A percentile compares a stretch with the other conserved stretches of the same genome.
Conservation (phyloP, 2,113 vertebrate genomes). For the Gymnarchus niloticus region DNA sequence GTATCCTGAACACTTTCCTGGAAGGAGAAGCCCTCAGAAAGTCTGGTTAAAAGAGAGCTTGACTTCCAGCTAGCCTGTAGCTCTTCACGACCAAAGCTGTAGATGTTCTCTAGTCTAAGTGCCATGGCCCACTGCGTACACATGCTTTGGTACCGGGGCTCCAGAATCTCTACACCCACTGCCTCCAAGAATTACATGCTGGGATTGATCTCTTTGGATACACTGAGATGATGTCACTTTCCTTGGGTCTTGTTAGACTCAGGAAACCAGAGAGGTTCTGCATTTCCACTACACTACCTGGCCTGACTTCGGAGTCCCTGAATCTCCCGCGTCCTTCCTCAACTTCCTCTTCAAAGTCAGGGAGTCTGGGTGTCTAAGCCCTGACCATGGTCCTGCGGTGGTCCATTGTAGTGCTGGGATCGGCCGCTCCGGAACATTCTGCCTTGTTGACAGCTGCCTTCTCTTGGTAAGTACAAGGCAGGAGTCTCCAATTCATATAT, state of each 20-base stretch:
- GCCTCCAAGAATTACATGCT: neutral
- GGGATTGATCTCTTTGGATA: neutral
- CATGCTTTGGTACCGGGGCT: neutral
- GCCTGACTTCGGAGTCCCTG: conserved; percentile 95
- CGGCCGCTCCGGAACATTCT: conserved; percentile 91
- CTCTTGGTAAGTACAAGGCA: conserved; percentile 70
- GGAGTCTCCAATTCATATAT: neutral
- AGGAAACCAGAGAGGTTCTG: conserved; percentile 84
- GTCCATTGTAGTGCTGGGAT: conserved; percentile 98
- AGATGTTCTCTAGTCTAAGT: no score
- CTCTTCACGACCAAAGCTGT: no score
- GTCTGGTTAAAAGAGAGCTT: no score
- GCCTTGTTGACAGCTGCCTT: conserved; percentile 91
- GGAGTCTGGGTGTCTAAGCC: conserved; percentile 79
- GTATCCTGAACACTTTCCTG: no score
- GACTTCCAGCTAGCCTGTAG: no score
- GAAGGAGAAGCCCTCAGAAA: no score
- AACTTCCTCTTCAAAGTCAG: conserved; percentile 95
- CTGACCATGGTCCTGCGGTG: conserved; percentile 75
- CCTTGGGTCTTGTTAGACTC: conserved; percentile 58
- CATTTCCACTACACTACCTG: conserved; percentile 99
- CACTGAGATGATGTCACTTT: neutral
- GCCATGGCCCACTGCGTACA: neutral
- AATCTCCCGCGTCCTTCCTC: conserved; percentile 94
- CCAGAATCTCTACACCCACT: no score